phyloP scores from a whole-genome alignment of 2,113 vertebrate genomes.

The Colinus virginianus region DNA sequence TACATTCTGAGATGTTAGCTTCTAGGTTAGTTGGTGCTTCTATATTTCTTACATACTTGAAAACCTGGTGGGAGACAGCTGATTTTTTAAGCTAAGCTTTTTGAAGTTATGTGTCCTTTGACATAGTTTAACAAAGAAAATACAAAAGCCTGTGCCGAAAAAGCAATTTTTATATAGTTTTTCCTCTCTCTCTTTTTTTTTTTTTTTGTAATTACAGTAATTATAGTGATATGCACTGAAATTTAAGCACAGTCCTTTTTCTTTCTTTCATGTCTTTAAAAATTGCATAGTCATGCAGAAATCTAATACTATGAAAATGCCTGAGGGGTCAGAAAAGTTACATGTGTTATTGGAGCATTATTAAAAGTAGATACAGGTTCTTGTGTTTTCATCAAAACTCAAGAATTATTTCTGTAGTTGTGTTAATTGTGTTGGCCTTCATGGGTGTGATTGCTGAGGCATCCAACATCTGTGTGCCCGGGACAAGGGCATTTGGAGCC shows the following conservation, averaged over 20 bases:
- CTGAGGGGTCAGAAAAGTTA: slow-evolving; percentile 1
- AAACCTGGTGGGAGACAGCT: not conserved
- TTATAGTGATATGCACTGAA: not conserved
- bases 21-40: not conserved
- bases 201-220: not conserved
- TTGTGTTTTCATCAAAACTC: slow-evolving; percentile 1
- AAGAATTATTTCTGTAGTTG: slow-evolving; percentile 36
- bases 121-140: not conserved
- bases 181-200: not conserved
- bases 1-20: not conserved
- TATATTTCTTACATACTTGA: not conserved
- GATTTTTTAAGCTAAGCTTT: not conserved
- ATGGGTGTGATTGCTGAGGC: not conserved
- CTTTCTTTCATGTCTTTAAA: not conserved
- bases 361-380: slow-evolving; percentile 24
- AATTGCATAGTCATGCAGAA: not conserved
- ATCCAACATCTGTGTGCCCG: not conserved
- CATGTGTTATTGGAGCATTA: slow-evolving; percentile 14
- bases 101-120: not conserved
- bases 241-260: not conserved
- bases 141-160: not conserved
- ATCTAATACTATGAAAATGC: not conserved
- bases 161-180: not conserved
- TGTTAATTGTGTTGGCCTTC: slow-evolving; percentile 22
- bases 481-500: slow-evolving; percentile 40